phyloP scores from a whole-genome alignment of 2,888 invertebrate species.

The Heliconius ismenius region DNA sequence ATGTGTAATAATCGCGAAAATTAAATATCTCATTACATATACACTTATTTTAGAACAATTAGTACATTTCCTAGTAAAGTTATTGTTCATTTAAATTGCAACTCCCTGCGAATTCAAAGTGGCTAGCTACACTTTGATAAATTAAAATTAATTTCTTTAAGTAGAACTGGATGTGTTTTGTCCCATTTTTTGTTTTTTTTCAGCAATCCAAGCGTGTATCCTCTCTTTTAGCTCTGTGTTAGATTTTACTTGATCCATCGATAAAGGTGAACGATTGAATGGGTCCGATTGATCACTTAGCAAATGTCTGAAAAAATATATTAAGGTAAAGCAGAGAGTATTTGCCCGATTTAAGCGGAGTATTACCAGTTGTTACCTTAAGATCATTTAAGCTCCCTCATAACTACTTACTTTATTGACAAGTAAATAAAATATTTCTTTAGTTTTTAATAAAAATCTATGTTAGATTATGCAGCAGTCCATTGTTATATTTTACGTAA shows the following conservation, averaged over 20 bases:
- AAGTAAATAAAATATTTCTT: too few species aligned
- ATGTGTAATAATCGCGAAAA: too few species aligned
- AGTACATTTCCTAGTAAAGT: slow-evolving; percentile 2
- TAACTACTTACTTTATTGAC: too few species aligned
- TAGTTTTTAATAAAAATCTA: too few species aligned
- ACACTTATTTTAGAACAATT: not conserved
- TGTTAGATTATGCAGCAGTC: too few species aligned
- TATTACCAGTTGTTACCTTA: not conserved
- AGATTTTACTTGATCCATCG: slow-evolving; percentile 95
- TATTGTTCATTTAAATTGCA: slow-evolving; percentile 5
- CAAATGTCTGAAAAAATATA: slow-evolving; percentile 83
- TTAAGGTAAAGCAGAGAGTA: not conserved
- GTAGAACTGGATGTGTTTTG: slow-evolving; percentile 49
- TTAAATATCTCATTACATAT: slow-evolving; percentile 4
- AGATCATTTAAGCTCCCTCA: not conserved
- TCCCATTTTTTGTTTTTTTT: slow-evolving; percentile 76
- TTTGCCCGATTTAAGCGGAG: not conserved
- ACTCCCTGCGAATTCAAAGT: not conserved
- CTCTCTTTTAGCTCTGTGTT: slow-evolving; percentile 88
- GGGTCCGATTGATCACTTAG: slow-evolving; percentile 97
- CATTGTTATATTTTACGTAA: too few species aligned
- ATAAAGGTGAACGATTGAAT: slow-evolving; percentile 95
- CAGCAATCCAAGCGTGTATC: slow-evolving; percentile 90
- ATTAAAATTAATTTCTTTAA: slow-evolving; percentile 16
- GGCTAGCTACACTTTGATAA: too few species aligned